Evolutionary conservation across 2,797 vertebrate genomes (phyloP).

Genomic region (Pteronotus mesoamericanus): DNA sequence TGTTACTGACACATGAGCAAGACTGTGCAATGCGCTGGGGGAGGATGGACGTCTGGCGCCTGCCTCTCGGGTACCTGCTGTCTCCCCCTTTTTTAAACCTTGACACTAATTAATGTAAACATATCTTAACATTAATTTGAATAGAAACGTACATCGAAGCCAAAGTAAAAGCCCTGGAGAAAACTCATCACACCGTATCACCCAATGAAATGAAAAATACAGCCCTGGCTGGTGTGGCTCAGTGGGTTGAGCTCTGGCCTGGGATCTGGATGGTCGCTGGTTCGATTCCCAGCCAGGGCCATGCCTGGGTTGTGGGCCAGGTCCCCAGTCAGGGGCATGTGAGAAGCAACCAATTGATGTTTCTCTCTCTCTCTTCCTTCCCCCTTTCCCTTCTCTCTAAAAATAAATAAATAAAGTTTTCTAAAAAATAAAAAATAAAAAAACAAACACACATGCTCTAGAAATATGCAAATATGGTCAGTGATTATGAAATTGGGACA

Average conservation of each 20-base stretch:
- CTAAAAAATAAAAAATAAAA: too few relatives aligned
- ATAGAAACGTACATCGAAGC: neutral
- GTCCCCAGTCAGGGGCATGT: too few relatives aligned
- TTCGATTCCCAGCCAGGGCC: too few relatives aligned
- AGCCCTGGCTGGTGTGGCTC: too few relatives aligned
- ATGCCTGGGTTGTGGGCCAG: too few relatives aligned
- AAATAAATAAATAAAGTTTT: too few relatives aligned
- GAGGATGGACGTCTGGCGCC: neutral
- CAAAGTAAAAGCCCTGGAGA: slow-evolving; percentile 9
- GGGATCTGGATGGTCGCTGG: too few relatives aligned
- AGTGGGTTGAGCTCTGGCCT: too few relatives aligned
- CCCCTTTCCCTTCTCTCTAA: too few relatives aligned
- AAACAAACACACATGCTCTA: neutral
- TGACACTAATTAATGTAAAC: neutral
- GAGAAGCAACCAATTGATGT: too few relatives aligned
- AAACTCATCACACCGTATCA: neutral
- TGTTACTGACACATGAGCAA: neutral
- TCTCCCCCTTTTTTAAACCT: neutral
- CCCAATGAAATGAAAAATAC: neutral
- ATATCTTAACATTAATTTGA: neutral
- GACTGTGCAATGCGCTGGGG: neutral
- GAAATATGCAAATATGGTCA: neutral
- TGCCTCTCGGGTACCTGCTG: neutral
- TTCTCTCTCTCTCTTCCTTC: too few relatives aligned
- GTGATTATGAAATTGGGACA: neutral